Conservation (phyloP, 1,140 invertebrate genomes). For the Cotesia glomerata region DNA sequence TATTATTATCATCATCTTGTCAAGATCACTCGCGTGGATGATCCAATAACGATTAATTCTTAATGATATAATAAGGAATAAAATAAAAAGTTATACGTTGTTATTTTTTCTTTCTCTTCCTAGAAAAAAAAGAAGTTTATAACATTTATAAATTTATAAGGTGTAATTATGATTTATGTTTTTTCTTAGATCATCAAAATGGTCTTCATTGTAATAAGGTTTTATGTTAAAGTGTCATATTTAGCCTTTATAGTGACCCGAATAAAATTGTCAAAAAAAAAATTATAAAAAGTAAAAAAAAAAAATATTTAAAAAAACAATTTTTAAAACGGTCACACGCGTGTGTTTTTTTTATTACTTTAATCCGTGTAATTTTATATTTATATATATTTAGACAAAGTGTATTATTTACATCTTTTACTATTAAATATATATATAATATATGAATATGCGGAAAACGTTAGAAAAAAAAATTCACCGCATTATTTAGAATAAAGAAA, state of each 20-base stretch:
- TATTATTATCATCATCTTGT: conserved; percentile 9
- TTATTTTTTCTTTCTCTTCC: conserved; percentile 53
- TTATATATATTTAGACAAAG: conserved; percentile 27
- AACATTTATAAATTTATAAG: conserved; percentile 62
- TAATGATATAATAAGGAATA: conserved; percentile 43
- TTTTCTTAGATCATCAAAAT: conserved; percentile 43
- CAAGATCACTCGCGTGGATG: conserved; percentile 18
- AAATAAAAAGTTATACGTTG: conserved; percentile 49
- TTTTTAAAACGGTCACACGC: conserved; percentile 19
- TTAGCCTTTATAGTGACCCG: conserved; percentile 54
- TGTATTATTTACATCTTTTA: conserved; percentile 25
- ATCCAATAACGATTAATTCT: conserved; percentile 41
- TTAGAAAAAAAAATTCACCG: conserved; percentile 6
- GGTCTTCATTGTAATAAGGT: conserved; percentile 50
- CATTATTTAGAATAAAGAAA: conserved; percentile 15
- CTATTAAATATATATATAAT: conserved; percentile 14
- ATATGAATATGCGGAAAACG: neutral
- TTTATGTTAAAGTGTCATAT: conserved; percentile 58
- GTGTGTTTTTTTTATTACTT: conserved; percentile 33
- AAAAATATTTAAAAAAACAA: neutral
- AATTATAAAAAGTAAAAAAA: conserved; percentile 23
- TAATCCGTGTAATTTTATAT: conserved; percentile 23
- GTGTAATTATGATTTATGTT: conserved; percentile 55
- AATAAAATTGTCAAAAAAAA: conserved; percentile 52
- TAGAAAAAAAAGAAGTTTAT: conserved; percentile 48